Evolutionary conservation across 2,113 vertebrate species (phyloP), one percentile per base, ranked within the genome.

Genomic region (Mellivora capensis): DNA sequence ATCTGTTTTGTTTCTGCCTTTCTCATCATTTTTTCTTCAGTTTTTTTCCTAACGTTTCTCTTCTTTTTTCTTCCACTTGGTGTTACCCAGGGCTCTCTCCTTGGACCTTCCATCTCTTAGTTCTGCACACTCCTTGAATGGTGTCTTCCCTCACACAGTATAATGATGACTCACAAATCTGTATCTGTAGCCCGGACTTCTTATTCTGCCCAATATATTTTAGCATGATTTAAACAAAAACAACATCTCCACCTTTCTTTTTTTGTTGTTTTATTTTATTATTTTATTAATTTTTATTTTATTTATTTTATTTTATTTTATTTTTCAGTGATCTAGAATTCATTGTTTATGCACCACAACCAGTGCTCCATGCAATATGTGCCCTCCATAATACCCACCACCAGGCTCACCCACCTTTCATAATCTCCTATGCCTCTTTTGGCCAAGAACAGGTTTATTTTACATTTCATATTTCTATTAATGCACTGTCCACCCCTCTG

Each of bases 351-450:
- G 52, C 1, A 18, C 52, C 52, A 54, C 52, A 18, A 17, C 52
- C 5, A 54, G 15, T 54, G 52, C 52, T 54, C 17, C 52, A 54
- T 54, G 52, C 6, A 54, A 18, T 54, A 54, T 54, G 52, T 54
- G 17, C 52, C 52, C 52, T 54, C 52, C 52, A 54, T 54, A 54
- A 54, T 54, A 54, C 52, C 52, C 52, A 54, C 52, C 52, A 54
- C 17, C 52, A 54, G 52, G 17, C 17, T 54, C 7, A 34, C 6
- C 42, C 7, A 34, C 4, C 47, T 86, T 62, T 37, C 37, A 47
- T 7, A 23, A 12, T 5, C 13, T 31, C 37, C 9, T 7, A 0
- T n/a, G 4, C 9, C 23, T 42, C 2, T 14, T n/a, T 6, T 20
- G 47, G 34, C 4, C 47, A n/a, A 39, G 9, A 47, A n/a, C 7